Base-by-base conservation (phyloP, 2,888 invertebrate species). In the Eupelmus urozonus region DNA sequence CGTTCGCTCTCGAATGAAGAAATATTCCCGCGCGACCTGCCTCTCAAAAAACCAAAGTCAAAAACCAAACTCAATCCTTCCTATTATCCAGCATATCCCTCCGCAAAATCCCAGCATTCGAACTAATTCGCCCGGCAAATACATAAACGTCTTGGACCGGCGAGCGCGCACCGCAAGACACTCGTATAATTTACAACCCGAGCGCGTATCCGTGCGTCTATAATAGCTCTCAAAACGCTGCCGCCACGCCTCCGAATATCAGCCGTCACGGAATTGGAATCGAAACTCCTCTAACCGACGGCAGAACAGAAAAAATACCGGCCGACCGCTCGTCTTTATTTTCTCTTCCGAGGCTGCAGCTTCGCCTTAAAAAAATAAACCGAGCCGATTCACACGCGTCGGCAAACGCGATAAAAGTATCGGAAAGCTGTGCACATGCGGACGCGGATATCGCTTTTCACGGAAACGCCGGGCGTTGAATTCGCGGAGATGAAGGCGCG, bases 361-460 rank as follows among this genome's bases (percentile, higher is more conserved):
- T n/a, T n/a, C n/a, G 16, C 9, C 59, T 62, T 34, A 34, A 34
- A 34, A 34, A 34, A 72, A 73, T 55, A 73, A 63, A 63, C 27
- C 66, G 49, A 51, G 45, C 53, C 27, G 9, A n/a, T 53, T 51
- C 62, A 40, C 62, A 40, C 40, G 60, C 34, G 25, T 18, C 23
- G 34, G 55, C 45, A 18, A 25, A 53, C 13, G 40, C 53, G 74
- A 65, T 57, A 49, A 74, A 73, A 74, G n/a, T 66, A 66, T 66
- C 59, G 66, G 49, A 27, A 66, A 60, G 9, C 34, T 34, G 34
- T 34, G n/a, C 9, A 34, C 34, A 34, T 5, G 34, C 29, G 18
- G 29, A 5, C 49, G 49, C 49, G 49, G 16, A 66, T 75, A 69
- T 67, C 69, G 62, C 62, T 76, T 69, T 76, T 76, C 76, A 76